Conservation (phyloP, 2,797 vertebrate species). For the Schizopygopsis pylzovi region DNA sequence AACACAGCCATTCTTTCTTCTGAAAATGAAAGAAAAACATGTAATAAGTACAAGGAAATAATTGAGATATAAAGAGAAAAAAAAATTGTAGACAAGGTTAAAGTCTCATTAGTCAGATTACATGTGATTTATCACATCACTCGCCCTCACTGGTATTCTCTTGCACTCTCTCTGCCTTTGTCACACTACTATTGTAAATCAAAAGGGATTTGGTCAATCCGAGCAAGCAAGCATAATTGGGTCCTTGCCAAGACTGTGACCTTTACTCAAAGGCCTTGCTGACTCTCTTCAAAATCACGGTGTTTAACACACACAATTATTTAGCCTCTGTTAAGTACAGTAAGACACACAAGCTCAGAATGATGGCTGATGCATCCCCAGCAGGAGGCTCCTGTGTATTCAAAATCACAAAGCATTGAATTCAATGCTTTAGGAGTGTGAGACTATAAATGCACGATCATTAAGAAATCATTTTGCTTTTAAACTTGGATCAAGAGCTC, state of each 20-base stretch:
- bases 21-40: constrained; percentile 72
- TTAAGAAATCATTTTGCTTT: constrained; percentile 9
- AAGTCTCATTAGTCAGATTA: constrained; percentile 1
- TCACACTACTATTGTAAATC: constrained; percentile 29
- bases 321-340: neutral
- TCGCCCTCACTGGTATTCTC: neutral
- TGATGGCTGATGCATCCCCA: neutral
- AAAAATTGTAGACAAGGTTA: constrained; percentile 2
- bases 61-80: constrained; percentile 13
- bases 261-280: constrained; percentile 38
- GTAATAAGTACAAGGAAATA: constrained; percentile 31
- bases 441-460: neutral
- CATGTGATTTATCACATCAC: constrained; percentile 18
- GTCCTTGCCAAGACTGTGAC: constrained; percentile 23
- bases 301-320: constrained; percentile 43
- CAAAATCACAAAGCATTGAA: neutral
- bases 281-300: constrained; percentile 18
- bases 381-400: neutral
- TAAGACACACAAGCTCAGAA: constrained; percentile 3
- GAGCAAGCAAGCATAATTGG: constrained; percentile 43
- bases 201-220: constrained; percentile 38
- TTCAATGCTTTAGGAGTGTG: neutral
- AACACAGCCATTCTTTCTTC: constrained; percentile 99
- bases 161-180: constrained; percentile 7
- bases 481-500: neutral